Conservation (phyloP, 1,140 invertebrate genomes). For the Diorhabda elongata region DNA sequence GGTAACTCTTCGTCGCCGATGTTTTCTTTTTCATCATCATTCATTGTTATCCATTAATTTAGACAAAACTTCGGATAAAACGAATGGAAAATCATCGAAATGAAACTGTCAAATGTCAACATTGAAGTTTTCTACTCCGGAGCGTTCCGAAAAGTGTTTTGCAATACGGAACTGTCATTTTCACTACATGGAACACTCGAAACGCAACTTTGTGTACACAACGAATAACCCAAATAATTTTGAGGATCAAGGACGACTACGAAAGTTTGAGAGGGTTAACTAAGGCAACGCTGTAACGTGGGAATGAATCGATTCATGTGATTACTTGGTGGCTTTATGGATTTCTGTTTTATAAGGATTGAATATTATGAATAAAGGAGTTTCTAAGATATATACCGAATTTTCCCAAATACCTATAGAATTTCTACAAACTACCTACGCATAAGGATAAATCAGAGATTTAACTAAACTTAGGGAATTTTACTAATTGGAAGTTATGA, state of each 20-base stretch:
- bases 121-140: too few species aligned
- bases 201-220: background rate
- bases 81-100: too few species aligned
- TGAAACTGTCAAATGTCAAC: too few species aligned
- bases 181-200: too few species aligned
- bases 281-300: background rate
- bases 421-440: background rate
- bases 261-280: too few species aligned
- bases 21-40: too few species aligned
- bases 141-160: background rate
- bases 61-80: too few species aligned
- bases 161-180: background rate
- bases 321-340: background rate
- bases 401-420: background rate
- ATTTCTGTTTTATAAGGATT: background rate
- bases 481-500: background rate
- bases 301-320: background rate
- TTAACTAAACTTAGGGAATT: background rate
- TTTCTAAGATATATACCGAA: background rate
- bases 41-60: too few species aligned
- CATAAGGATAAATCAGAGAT: background rate
- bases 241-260: background rate
- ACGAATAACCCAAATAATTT: background rate
- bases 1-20: too few species aligned
- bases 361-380: constrained; percentile 1